A percentile compares a stretch with the other conserved stretches of the same genome.
Conservation (phyloP, 2,888 invertebrate species). For the Tachina grossa region DNA sequence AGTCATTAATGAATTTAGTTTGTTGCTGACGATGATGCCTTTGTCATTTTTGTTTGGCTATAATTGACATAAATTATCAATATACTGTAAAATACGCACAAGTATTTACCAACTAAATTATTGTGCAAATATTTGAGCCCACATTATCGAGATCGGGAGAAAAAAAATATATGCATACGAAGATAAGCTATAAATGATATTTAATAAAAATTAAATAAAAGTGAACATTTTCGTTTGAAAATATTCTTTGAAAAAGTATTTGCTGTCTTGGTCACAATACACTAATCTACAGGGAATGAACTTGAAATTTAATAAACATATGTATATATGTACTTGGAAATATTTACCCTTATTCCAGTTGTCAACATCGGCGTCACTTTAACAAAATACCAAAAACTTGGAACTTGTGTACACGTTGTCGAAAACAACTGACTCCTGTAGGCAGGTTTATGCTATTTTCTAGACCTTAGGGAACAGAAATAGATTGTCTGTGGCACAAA, state of each 20-base stretch:
- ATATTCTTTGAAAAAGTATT: conserved; percentile 8
- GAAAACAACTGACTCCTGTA: no score
- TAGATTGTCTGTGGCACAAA: no score
- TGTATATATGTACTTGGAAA: no score
- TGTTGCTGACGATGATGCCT: conserved; percentile 1
- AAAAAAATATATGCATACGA: not conserved
- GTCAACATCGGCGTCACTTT: no score
- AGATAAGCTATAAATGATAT: conserved; percentile 13
- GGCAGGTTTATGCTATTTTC: no score
- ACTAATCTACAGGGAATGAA: not conserved
- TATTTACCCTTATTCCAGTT: no score
- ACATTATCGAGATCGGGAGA: conserved; percentile 60
- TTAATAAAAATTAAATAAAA: conserved; percentile 40
- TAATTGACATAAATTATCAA: conserved; percentile 76
- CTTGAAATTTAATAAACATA: not conserved
- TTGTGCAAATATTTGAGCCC: conserved; percentile 76
- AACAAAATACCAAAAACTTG: no score
- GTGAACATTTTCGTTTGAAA: conserved; percentile 40
- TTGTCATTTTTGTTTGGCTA: conserved; percentile 46
- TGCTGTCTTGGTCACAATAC: not conserved
- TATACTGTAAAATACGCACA: conserved; percentile 73
- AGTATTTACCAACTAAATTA: conserved; percentile 77
- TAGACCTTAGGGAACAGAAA: no score
- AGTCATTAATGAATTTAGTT: conserved; percentile 44
- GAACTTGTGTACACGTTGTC: no score